phyloP scores from a whole-genome alignment of 2,888 invertebrate genomes.

The Oxyteleia sp. region DNA sequence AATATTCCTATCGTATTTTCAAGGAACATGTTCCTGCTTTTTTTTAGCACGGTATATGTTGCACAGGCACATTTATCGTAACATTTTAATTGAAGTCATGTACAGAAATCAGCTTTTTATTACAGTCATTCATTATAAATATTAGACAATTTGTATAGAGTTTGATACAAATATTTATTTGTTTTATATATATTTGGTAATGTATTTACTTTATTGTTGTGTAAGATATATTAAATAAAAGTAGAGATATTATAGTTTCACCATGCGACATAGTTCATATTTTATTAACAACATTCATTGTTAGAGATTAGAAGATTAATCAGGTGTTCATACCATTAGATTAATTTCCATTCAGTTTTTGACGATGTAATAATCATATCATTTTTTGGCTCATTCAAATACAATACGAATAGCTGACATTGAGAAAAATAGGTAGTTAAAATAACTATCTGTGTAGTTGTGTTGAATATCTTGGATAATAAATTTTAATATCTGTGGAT shows the following conservation, averaged over 20 bases:
- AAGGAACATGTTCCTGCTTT: slow-evolving; percentile 6
- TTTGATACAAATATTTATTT: too few species aligned
- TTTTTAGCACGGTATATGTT: slow-evolving; percentile 55
- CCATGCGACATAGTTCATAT: neutral
- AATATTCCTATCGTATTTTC: too few species aligned
- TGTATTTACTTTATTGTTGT: neutral
- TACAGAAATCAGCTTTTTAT: slow-evolving; percentile 40
- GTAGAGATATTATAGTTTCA: neutral
- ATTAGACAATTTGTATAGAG: too few species aligned
- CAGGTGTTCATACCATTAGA: neutral
- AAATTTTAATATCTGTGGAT: too few species aligned
- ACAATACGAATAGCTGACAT: too few species aligned
- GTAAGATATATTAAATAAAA: neutral
- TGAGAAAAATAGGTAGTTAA: too few species aligned
- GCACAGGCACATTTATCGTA: slow-evolving; percentile 58
- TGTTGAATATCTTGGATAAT: too few species aligned
- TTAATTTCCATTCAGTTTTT: neutral
- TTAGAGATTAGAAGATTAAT: slow-evolving; percentile 11
- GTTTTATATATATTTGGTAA: slow-evolving; percentile 13
- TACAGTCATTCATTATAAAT: slow-evolving; percentile 22
- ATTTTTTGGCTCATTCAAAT: too few species aligned
- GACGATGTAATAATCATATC: too few species aligned
- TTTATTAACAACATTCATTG: slow-evolving; percentile 14
- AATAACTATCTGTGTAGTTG: too few species aligned
- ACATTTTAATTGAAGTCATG: slow-evolving; percentile 20